A percentile compares a stretch with the other conserved stretches of the same genome.
phyloP scores from a whole-genome alignment of 2,113 vertebrate genomes.

The Malurus alboscapulatus region DNA sequence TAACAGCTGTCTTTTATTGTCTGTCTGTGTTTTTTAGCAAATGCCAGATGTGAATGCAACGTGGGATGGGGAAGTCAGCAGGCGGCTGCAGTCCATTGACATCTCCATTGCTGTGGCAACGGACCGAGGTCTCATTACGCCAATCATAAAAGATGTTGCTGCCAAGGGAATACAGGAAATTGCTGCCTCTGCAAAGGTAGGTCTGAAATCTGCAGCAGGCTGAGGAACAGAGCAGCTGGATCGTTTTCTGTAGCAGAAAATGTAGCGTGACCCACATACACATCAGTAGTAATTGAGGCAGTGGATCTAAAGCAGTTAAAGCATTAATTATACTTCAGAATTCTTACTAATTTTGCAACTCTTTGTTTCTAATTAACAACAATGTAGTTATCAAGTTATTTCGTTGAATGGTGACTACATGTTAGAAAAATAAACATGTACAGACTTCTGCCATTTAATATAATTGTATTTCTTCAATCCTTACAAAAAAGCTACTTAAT shows the following conservation, averaged over 20 bases:
- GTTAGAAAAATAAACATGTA: not conserved
- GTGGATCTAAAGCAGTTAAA: not conserved
- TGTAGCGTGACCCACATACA: not conserved
- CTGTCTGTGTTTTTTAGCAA: constrained; percentile 74
- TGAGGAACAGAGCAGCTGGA: not conserved
- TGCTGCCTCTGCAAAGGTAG: constrained; percentile 86
- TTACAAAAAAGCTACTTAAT: not conserved
- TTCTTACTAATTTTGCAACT: not conserved
- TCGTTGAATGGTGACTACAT: not conserved
- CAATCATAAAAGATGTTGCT: constrained; percentile 89
- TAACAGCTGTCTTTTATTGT: not conserved
- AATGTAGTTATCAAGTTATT: not conserved
- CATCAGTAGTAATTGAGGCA: not conserved
- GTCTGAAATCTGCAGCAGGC: not conserved
- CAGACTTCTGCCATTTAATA: not conserved
- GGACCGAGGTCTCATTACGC: constrained; percentile 90
- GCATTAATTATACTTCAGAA: not conserved
- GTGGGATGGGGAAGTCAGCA: constrained; percentile 86
- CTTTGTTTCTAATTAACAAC: not conserved
- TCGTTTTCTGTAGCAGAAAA: not conserved
- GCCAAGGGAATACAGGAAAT: constrained; percentile 91
- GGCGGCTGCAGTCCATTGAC: constrained; percentile 83
- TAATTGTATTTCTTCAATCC: not conserved
- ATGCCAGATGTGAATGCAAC: constrained; percentile 91
- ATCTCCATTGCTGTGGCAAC: constrained; percentile 94